Conservation (phyloP, 53 echinoderm and acorn worm genomes). For the Echinarachnius parma region DNA sequence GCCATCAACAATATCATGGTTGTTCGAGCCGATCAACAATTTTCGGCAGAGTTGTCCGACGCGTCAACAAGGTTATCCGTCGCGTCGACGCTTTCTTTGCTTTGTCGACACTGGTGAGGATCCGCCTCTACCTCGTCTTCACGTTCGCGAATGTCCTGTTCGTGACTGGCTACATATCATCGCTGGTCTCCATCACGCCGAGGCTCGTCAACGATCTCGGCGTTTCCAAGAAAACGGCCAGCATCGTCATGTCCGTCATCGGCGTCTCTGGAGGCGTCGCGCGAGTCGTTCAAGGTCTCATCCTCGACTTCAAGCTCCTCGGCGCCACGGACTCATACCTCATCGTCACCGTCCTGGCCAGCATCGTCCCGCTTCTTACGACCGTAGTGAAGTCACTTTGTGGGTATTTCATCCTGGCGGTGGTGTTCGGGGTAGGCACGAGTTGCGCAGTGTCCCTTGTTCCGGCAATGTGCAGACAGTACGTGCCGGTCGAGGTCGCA, state of each 20-base stretch:
- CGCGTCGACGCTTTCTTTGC: conserved; percentile 4
- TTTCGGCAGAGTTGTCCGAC: too few relatives aligned
- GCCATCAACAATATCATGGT: too few relatives aligned
- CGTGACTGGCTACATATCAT: not conserved
- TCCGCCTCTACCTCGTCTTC: conserved; percentile 10
- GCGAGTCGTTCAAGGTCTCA: conserved; percentile 46
- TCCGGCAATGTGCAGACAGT: conserved; percentile 4
- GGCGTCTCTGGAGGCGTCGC: conserved; percentile 43
- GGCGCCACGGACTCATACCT: conserved; percentile 26
- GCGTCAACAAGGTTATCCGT: not conserved
- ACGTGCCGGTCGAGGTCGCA: not conserved
- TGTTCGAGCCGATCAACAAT: too few relatives aligned
- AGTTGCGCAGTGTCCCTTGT: not conserved
- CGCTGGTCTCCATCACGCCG: conserved; percentile 1
- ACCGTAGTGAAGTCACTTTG: conserved; percentile 13
- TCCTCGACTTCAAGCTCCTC: conserved; percentile 34
- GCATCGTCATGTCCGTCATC: conserved; percentile 46
- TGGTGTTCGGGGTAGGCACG: conserved; percentile 1
- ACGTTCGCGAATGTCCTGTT: not conserved
- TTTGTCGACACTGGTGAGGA: conserved; percentile 13
- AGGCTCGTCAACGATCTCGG: conserved; percentile 38
- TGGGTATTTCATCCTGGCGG: not conserved
- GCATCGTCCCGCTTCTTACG: conserved; percentile 14
- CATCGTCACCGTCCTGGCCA: conserved; percentile 5
- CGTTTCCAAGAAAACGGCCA: conserved; percentile 37